phyloP scores from a whole-genome alignment of 1,140 invertebrate genomes.

The Papilio machaon region DNA sequence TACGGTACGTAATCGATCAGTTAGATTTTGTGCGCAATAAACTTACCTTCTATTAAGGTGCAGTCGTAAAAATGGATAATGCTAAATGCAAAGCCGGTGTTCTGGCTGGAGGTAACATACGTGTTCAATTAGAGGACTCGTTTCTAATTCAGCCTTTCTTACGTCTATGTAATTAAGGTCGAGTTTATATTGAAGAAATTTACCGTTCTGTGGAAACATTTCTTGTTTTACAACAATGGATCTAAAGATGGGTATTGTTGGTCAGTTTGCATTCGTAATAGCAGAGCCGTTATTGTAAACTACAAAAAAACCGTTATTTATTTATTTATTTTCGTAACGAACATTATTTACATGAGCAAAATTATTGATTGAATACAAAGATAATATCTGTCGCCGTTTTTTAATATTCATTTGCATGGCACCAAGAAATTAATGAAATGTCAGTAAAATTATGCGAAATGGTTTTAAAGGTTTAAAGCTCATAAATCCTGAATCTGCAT shows the following conservation, averaged over 20 bases:
- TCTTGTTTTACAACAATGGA: slow-evolving; percentile 20
- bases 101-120: slow-evolving; percentile 45
- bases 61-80: slow-evolving; percentile 63
- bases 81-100: slow-evolving; percentile 49
- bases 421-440: background rate
- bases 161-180: slow-evolving; percentile 15
- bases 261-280: slow-evolving; percentile 14
- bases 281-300: background rate
- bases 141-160: slow-evolving; percentile 33
- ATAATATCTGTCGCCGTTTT: no score
- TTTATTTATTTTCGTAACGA: background rate
- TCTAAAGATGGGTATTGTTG: slow-evolving; percentile 19
- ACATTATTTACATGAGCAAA: background rate
- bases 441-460: slow-evolving; percentile 24
- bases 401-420: background rate
- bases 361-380: no score
- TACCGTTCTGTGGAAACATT: slow-evolving; percentile 20
- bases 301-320: background rate
- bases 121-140: slow-evolving; percentile 53
- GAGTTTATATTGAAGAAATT: slow-evolving; percentile 42
- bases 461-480: background rate
- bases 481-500: slow-evolving; percentile 15
- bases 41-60: slow-evolving; percentile 54
- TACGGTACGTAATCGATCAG: slow-evolving; percentile 25
- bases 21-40: slow-evolving; percentile 36